Conservation (phyloP, 2,113 vertebrate genomes). For the Glaucomys volans region DNA sequence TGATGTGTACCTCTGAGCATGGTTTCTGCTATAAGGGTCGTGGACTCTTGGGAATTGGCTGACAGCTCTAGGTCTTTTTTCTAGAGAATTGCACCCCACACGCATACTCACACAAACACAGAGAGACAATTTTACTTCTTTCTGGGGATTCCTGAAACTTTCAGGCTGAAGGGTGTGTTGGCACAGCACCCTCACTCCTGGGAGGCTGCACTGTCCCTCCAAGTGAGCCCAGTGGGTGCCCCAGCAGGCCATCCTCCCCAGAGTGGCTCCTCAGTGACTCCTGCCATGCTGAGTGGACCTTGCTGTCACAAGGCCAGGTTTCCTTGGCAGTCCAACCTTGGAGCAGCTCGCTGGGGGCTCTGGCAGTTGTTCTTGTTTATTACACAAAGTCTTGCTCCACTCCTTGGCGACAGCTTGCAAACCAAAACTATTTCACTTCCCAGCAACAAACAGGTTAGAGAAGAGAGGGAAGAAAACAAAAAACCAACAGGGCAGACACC, state of each 20-base stretch:
- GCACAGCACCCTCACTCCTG: background rate
- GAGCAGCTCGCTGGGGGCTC: background rate
- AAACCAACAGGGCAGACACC: background rate
- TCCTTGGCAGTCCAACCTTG: conserved; percentile 47
- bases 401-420: conserved; percentile 71
- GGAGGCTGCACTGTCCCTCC: background rate
- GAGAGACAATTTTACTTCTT: background rate
- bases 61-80: background rate
- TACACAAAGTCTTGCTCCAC: conserved; percentile 66
- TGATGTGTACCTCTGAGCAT: background rate
- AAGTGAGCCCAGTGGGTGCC: background rate
- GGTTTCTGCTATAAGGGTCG: background rate
- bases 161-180: background rate
- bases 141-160: background rate
- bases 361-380: conserved; percentile 76
- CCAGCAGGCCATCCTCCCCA: background rate
- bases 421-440: conserved; percentile 65
- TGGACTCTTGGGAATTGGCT: background rate
- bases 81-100: background rate
- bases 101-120: too few species aligned
- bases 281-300: background rate
- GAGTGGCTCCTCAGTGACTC: background rate
- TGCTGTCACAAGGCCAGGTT: conserved; percentile 2
- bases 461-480: background rate
- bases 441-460: conserved; percentile 60